Base-by-base conservation (phyloP, 2,113 vertebrate species). In the Odobenus rosmarus region DNA sequence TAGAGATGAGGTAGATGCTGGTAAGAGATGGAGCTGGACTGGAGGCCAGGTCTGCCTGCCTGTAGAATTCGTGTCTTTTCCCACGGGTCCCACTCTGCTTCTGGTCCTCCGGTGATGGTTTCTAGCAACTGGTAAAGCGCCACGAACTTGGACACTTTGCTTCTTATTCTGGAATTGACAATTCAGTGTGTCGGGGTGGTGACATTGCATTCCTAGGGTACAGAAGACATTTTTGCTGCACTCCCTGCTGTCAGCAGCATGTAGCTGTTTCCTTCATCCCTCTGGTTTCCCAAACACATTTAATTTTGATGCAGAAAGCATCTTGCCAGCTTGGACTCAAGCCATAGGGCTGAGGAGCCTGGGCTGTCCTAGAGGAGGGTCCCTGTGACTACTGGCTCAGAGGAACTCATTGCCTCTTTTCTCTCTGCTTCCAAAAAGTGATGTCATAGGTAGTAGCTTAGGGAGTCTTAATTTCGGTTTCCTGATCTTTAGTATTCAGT, bases 231-330 rank as follows among this genome's bases (percentile, higher is more conserved):
- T 97, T 88, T 72, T 49, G 67, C 86, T 80, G 21, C 18, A 72
- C 71, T 93, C 84, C 77, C 96, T 93, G 57, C 81, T 93, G 74
- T 95, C 93, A 90, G 74, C 88, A 90, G 84, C 88, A 42, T 57
- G 88, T 42, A 86, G 74, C 95, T 59, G 36, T 87, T 79, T 72
- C 90, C 91, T 93, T 76, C 69, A 28, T 57, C 82, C 77, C 55
- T 94, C 69, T 79, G 12, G 10, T 93, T 94, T 95, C 84, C 90
- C 89, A 97, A 94, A 95, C 71, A 72, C 33, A 36, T 53, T 69
- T 86, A 71, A 96, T 93, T 80, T 88, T 87, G 77, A 72, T 84
- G 61, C 77, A 88, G 72, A 76, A 79, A 93, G 74, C 33, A 49
- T 77, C 76, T 93, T 57, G 87, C 24, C 88, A 62, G 93, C 55